Evolutionary conservation across 1,140 invertebrate species (phyloP).

Genomic region (Ganaspis sp.): DNA sequence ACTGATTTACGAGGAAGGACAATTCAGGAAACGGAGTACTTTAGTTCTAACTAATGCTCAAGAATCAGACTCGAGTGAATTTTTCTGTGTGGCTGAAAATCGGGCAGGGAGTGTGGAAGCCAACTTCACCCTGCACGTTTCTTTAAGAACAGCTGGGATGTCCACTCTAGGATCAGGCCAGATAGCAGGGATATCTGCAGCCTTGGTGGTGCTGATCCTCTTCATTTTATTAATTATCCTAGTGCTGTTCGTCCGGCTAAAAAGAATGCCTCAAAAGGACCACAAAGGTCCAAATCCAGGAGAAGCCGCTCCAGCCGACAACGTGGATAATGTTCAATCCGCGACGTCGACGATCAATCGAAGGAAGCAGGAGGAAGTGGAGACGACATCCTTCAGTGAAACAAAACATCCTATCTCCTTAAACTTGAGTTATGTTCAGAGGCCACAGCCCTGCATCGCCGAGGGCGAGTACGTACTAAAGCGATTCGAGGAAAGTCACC

Average conservation of each 20-base stretch:
- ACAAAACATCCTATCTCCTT: conserved; percentile 63
- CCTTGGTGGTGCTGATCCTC: conserved; percentile 86
- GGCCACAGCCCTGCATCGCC: conserved; percentile 50
- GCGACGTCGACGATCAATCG: conserved; percentile 58
- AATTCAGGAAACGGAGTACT: conserved; percentile 83
- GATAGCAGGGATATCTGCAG: conserved; percentile 89
- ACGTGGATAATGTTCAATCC: conserved; percentile 60
- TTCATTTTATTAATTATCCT: conserved; percentile 85
- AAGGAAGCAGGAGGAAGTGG: conserved; percentile 67
- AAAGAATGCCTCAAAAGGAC: conserved; percentile 82
- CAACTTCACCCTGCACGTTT: conserved; percentile 92
- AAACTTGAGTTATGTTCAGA: conserved; percentile 66
- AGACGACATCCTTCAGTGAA: conserved; percentile 69
- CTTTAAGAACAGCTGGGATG: conserved; percentile 85
- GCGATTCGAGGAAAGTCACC: conserved; percentile 55
- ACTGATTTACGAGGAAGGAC: conserved; percentile 86
- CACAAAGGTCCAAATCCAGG: conserved; percentile 85
- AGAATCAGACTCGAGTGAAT: conserved; percentile 91
- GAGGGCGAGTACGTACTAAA: conserved; percentile 60
- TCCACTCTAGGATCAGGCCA: conserved; percentile 88
- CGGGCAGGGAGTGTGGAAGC: conserved; percentile 93
- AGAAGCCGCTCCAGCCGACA: conserved; percentile 79
- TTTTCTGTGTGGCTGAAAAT: conserved; percentile 94
- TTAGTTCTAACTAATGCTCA: conserved; percentile 91
- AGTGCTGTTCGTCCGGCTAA: conserved; percentile 83